Conservation (phyloP, 2,113 vertebrate genomes). For the Cephalopterus ornatus region DNA sequence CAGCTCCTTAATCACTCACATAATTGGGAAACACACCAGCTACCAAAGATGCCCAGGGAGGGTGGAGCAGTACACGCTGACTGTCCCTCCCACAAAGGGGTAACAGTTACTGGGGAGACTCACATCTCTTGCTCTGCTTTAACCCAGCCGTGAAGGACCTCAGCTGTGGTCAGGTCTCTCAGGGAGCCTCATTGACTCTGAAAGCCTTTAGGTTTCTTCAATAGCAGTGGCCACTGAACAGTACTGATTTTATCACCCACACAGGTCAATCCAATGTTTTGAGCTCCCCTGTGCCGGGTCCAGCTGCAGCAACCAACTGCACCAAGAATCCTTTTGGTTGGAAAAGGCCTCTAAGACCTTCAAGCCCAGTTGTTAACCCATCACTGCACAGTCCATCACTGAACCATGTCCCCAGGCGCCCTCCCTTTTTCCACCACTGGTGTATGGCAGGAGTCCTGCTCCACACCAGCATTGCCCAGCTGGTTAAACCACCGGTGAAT, state of each 20-base stretch:
- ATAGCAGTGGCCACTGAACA: accelerated
- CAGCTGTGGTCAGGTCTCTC: accelerated
- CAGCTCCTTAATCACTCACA: background rate
- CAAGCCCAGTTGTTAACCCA: background rate
- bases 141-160: background rate
- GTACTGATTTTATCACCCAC: background rate
- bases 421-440: background rate
- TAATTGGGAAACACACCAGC: background rate
- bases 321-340: background rate
- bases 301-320: background rate
- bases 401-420: accelerated
- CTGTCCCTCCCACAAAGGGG: background rate
- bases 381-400: too few species aligned
- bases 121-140: background rate
- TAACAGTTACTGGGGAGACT: background rate
- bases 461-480: accelerated
- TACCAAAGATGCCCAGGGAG: background rate
- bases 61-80: background rate
- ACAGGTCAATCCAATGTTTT: background rate
- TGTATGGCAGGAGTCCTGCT: background rate
- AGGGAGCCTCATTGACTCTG: background rate
- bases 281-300: background rate
- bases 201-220: background rate
- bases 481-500: background rate
- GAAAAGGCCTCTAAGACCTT: background rate